Evolutionary conservation across 92 coral and sea anemone genomes (phyloP).

Genomic region (Plumapathes pennacea): DNA sequence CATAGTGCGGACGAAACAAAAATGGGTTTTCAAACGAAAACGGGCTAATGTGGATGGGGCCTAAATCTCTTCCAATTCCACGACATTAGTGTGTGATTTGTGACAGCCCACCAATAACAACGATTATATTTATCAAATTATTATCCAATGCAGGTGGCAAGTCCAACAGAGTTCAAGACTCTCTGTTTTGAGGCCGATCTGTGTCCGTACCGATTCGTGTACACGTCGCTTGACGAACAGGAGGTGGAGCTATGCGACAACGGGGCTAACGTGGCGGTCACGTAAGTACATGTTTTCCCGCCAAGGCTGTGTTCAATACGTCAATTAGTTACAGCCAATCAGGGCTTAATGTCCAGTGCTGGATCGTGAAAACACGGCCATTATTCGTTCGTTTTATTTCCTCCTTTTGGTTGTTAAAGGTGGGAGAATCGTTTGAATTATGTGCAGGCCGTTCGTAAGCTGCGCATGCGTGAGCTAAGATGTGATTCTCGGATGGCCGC

Average conservation of each 20-base stretch:
- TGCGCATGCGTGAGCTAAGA: conserved; percentile 81
- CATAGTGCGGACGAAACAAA: too few species aligned
- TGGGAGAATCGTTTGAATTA: conserved; percentile 93
- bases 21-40: too few species aligned
- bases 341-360: too few species aligned
- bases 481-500: conserved; percentile 91
- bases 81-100: too few species aligned
- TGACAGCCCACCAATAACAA: too few species aligned
- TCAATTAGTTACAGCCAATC: too few species aligned
- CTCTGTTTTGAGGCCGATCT: conserved; percentile 94
- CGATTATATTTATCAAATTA: neutral
- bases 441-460: conserved; percentile 75
- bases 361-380: too few species aligned
- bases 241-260: conserved; percentile 80
- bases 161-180: conserved; percentile 82
- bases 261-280: conserved; percentile 74
- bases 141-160: conserved; percentile 52
- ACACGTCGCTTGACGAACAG: conserved; percentile 90
- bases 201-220: conserved; percentile 86
- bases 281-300: conserved; percentile 51
- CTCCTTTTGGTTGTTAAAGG: conserved; percentile 20
- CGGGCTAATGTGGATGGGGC: too few species aligned
- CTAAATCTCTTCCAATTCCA: too few species aligned
- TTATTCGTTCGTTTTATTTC: neutral
- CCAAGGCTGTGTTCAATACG: too few species aligned